Percentiles rank a stretch among this genome's conserved stretches.
Evolutionary conservation across 1,140 invertebrate species (phyloP).

Genomic region (Odontomachus brunneus): DNA sequence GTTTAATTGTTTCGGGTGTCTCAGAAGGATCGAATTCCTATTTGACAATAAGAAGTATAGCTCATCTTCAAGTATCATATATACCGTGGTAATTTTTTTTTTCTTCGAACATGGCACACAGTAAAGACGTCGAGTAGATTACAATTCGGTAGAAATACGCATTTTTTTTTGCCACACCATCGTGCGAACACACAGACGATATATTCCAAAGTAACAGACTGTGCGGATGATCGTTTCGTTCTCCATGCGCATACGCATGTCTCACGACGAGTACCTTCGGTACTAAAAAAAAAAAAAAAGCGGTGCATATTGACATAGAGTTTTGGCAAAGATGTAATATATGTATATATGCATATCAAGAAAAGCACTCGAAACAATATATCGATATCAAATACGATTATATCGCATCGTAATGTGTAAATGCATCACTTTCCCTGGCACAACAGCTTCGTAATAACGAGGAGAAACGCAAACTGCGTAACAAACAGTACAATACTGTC

Average conservation of each 20-base stretch:
- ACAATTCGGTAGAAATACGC: constrained; percentile 63
- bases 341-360: constrained; percentile 66
- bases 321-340: constrained; percentile 68
- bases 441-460: constrained; percentile 32
- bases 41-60: too few species aligned
- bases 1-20: constrained; percentile 11
- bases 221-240: constrained; percentile 62
- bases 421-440: constrained; percentile 61
- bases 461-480: constrained; percentile 32
- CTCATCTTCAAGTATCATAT: neutral
- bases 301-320: constrained; percentile 72
- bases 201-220: constrained; percentile 63
- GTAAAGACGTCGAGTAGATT: constrained; percentile 59
- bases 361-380: constrained; percentile 74
- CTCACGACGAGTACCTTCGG: constrained; percentile 60
- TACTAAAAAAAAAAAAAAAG: constrained; percentile 68
- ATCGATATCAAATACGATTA: constrained; percentile 72
- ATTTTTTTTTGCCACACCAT: constrained; percentile 20
- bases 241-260: constrained; percentile 50
- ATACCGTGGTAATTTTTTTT: neutral
- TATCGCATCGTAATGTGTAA: constrained; percentile 68
- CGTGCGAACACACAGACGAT: constrained; percentile 19
- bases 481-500: constrained; percentile 13
- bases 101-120: constrained; percentile 62
- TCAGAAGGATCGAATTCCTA: constrained; percentile 7